Evolutionary conservation across 2,113 vertebrate species (phyloP).

Genomic region (Leiothrix lutea): DNA sequence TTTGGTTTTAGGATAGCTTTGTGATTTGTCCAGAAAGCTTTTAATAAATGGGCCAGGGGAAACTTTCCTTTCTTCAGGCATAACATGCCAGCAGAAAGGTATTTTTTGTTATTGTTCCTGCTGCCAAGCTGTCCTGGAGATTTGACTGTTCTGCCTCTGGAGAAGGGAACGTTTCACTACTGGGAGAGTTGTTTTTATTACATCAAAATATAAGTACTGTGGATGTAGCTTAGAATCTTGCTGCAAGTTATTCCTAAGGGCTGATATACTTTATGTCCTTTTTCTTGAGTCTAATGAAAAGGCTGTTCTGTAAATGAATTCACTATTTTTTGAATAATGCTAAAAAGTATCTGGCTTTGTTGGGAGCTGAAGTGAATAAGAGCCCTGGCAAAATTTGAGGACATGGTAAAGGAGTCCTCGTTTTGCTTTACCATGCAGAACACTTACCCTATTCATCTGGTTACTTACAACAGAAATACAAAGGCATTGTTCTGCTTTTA

Average conservation of each 20-base stretch:
- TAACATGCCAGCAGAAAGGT: constrained; percentile 39
- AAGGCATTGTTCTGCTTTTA: not conserved
- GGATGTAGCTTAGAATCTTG: not conserved
- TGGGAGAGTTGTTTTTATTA: constrained; percentile 44
- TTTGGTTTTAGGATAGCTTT: constrained; percentile 41
- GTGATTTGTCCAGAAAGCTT: constrained; percentile 13
- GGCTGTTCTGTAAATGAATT: not conserved
- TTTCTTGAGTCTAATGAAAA: not conserved
- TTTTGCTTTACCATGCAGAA: not conserved
- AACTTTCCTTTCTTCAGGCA: constrained; percentile 40
- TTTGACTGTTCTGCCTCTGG: constrained; percentile 45
- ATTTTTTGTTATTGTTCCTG: constrained; percentile 55
- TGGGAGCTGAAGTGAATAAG: not conserved
- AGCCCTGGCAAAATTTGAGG: not conserved
- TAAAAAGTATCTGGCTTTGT: not conserved
- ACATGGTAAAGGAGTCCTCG: not conserved
- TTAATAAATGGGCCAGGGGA: constrained; percentile 43
- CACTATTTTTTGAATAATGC: not conserved
- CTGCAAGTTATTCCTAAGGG: not conserved
- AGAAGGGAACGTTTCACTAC: constrained; percentile 32
- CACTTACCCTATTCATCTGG: not conserved
- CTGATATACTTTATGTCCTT: not conserved
- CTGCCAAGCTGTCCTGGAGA: constrained; percentile 41
- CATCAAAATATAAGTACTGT: constrained; percentile 28
- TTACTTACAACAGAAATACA: not conserved